phyloP scores from a whole-genome alignment of 2,113 vertebrate genomes.

The Dendropsophus ebraccatus region DNA sequence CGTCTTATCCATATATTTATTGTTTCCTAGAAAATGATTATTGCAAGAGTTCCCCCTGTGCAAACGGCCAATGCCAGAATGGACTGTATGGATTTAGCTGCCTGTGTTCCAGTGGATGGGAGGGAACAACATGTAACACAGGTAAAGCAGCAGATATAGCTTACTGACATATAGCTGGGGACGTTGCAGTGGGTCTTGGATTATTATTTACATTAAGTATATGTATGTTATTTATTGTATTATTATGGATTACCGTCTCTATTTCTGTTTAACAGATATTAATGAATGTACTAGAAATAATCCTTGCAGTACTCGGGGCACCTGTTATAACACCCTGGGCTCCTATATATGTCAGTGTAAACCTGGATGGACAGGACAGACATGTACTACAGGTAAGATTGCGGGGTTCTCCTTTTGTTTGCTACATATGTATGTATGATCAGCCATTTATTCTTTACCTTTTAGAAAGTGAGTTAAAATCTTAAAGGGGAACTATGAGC shows the following conservation, averaged over 20 bases:
- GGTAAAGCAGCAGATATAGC: too few species aligned
- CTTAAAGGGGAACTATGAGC: too few species aligned
- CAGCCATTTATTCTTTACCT: too few species aligned
- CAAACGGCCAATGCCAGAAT: not conserved
- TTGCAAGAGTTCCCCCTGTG: not conserved
- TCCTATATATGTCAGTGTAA: conserved; percentile 9
- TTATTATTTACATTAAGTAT: not conserved
- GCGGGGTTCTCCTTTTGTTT: too few species aligned
- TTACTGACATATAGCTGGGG: not conserved
- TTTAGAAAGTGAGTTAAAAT: too few species aligned
- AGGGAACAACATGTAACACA: not conserved
- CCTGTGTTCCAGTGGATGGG: not conserved
- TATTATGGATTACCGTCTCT: not conserved
- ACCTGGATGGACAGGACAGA: conserved; percentile 11
- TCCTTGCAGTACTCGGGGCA: conserved; percentile 29
- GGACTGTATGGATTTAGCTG: not conserved
- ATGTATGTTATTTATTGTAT: too few species aligned
- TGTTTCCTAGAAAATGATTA: not conserved
- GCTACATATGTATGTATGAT: too few species aligned
- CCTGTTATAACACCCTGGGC: not conserved
- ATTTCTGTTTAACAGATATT: conserved; percentile 38
- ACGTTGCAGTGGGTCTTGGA: not conserved
- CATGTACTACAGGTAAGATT: conserved; percentile 15
- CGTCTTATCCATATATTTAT: not conserved
- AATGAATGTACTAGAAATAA: conserved; percentile 41